These are phyloP conservation scores for Leontopithecus rosalia DNA, from an alignment of 2,797 vertebrate species.

Conservation along the genomic window DNA sequence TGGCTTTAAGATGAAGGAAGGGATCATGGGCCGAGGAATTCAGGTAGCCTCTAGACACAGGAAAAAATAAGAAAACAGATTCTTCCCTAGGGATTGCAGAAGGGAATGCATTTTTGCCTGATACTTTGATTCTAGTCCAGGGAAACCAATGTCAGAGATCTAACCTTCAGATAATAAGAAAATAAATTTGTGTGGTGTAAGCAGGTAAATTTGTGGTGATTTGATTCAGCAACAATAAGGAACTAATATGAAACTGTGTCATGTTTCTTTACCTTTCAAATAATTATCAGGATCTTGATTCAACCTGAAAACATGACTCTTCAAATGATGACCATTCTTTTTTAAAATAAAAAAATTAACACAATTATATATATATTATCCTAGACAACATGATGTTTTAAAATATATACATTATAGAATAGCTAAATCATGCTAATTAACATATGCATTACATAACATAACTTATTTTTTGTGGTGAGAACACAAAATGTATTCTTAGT, in stretches of 20 bases:
- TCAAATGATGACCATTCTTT: not conserved
- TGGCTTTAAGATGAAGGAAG: not conserved
- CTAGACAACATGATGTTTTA: not conserved
- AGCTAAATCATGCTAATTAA: not conserved
- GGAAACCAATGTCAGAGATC: not conserved
- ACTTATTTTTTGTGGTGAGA: not conserved
- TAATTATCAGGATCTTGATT: not conserved
- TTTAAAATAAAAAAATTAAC: not conserved
- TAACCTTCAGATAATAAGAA: not conserved
- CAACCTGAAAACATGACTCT: not conserved
- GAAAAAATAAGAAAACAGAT: not conserved
- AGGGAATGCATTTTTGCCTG: not conserved
- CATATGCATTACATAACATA: not conserved
- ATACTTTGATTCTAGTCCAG: not conserved
- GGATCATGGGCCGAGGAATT: not conserved
- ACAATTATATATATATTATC: not conserved
- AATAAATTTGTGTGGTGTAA: not conserved
- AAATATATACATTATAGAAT: not conserved
- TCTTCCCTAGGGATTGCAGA: not conserved
- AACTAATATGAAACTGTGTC: not conserved
- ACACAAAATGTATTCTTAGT: not conserved
- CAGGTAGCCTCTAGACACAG: not conserved
- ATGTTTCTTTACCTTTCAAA: not conserved
- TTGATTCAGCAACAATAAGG: not conserved
- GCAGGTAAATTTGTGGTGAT: not conserved